Base-by-base conservation (phyloP, 1,140 invertebrate genomes). In the Sycophila sp. region DNA sequence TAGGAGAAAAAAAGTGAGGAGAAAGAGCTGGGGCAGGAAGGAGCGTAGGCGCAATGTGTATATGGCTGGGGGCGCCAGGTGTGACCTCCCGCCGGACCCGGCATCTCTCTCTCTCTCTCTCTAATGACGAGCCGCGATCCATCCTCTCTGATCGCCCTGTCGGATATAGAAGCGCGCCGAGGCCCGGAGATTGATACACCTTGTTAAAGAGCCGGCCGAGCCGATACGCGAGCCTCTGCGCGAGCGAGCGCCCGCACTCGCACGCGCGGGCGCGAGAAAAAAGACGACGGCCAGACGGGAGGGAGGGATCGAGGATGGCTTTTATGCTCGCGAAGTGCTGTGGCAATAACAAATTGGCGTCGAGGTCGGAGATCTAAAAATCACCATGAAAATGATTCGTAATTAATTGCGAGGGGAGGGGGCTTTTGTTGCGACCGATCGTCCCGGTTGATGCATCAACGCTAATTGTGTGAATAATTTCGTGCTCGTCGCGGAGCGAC, bases 61-160 rank as follows among this genome's bases (percentile, higher is more conserved):
- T 73, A 73, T 82, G 76, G 77, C 74, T 75, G 67, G 75, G 60
- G 79, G 80, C 80, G 80, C 81, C 81, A 83, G 82, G 81, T 83
- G 82, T 81, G 81, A 84, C 80, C 81, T 81, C 78, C 79, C 72
- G n/a, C 69, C 73, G 75, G 73, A 76, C 71, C n/a, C n/a, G n/a
- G n/a, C n/a, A n/a, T n/a, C n/a, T n/a, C n/a, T n/a, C n/a, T n/a
- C n/a, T n/a, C n/a, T 74, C 40, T 32, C 64, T 73, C 78, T 78
- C 76, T 82, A 80, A 82, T 78, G 80, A 80, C 79, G 78, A 77
- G 71, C 32, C 74, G 73, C 75, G 76, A 81, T 80, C 72, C 73
- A 72, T 74, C 65, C 72, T 75, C 72, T 15, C 68, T 69, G 73
- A 71, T 73, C 73, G 66, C 45, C 63, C 69, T 76, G 77, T 75